Evolutionary conservation across 2,797 vertebrate genomes (phyloP).

Genomic region (Corythornis leucogaster): DNA sequence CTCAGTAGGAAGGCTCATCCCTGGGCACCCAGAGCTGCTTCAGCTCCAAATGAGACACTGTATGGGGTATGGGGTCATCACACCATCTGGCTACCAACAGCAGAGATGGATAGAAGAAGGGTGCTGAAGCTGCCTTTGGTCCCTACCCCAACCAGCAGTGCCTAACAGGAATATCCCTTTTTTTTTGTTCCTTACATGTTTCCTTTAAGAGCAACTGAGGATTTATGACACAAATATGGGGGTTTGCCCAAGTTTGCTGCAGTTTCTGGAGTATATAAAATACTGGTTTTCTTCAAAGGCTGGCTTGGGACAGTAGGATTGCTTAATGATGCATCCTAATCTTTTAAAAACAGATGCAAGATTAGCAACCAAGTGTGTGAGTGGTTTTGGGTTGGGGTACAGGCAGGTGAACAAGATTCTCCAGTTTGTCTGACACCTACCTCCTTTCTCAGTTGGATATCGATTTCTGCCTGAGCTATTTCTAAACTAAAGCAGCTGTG

Average conservation of each 20-base stretch:
- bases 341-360: slow-evolving; percentile 7
- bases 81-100: fast-evolving
- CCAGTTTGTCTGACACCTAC: neutral
- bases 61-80: neutral
- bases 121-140: neutral
- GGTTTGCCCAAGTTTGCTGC: neutral
- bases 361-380: neutral
- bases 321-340: neutral
- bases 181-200: neutral
- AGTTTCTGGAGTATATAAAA: neutral
- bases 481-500: neutral
- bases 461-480: slow-evolving; percentile 7
- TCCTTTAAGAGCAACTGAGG: neutral
- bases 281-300: neutral
- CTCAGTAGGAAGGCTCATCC: neutral
- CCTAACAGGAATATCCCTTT: fast-evolving
- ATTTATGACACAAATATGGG: neutral
- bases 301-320: neutral
- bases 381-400: slow-evolving; percentile 1
- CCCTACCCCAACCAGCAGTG: neutral
- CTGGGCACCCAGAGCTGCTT: neutral
- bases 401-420: neutral
- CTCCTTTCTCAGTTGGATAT: slow-evolving; percentile 2
- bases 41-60: neutral
- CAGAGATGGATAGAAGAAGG: neutral